A percentile compares a stretch with the other conserved stretches of the same genome.
phyloP scores from a whole-genome alignment of 2,888 invertebrate genomes.

The Acleris holmiana region DNA sequence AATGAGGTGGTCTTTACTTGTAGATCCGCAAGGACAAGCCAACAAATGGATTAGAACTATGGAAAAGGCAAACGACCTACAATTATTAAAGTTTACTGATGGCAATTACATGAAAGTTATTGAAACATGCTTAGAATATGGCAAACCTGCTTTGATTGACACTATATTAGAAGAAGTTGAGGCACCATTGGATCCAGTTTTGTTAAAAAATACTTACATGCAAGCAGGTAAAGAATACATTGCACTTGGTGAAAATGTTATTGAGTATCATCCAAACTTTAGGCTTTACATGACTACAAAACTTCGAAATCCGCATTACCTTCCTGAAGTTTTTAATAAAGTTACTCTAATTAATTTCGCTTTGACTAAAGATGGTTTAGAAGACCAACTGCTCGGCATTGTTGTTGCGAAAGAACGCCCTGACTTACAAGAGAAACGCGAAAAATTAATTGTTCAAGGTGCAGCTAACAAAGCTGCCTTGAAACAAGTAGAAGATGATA shows the following conservation, averaged over 20 bases:
- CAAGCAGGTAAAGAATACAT: constrained; percentile 90
- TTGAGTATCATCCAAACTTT: constrained; percentile 90
- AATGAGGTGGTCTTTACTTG: constrained; percentile 90
- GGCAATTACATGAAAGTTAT: constrained; percentile 90
- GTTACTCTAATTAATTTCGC: constrained; percentile 93
- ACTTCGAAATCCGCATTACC: constrained; percentile 92
- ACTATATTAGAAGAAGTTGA: constrained; percentile 91
- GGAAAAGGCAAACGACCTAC: constrained; percentile 89
- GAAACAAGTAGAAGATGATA: constrained; percentile 94
- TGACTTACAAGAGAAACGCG: constrained; percentile 91
- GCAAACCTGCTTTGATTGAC: constrained; percentile 91
- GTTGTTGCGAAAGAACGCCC: constrained; percentile 94
- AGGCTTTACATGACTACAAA: constrained; percentile 93
- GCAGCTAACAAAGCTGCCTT: constrained; percentile 92
- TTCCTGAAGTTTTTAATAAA: constrained; percentile 93
- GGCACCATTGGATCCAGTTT: constrained; percentile 90
- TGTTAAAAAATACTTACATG: constrained; percentile 89
- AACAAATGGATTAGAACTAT: constrained; percentile 94
- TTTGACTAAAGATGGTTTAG: constrained; percentile 91
- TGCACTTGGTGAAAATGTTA: constrained; percentile 90
- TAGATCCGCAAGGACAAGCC: constrained; percentile 94
- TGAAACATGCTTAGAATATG: constrained; percentile 90
- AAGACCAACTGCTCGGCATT: constrained; percentile 93
- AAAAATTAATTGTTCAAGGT: constrained; percentile 90
- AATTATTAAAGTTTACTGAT: constrained; percentile 90